These are phyloP conservation scores for Cynodonichthys magdalenae DNA, from an alignment of 2,797 vertebrate species.

Conservation along the genomic window DNA sequence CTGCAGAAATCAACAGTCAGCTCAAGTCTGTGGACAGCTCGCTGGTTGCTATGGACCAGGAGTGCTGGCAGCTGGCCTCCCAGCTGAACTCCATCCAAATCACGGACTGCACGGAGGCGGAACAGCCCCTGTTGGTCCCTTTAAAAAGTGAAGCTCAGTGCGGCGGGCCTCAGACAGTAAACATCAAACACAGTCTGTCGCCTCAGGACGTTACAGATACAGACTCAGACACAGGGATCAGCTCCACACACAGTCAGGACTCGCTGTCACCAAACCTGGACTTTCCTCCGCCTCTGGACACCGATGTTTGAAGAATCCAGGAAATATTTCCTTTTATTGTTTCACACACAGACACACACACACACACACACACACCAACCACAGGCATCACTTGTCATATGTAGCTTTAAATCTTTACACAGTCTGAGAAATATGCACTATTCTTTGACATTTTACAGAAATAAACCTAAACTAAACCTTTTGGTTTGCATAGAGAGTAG, in stretches of 20 bases:
- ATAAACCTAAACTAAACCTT: neutral
- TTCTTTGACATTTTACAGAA: neutral
- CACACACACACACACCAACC: neutral
- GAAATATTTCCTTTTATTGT: conserved; percentile 6
- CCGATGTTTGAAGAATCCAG: conserved; percentile 70
- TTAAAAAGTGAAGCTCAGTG: conserved; percentile 68
- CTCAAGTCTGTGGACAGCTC: conserved; percentile 82
- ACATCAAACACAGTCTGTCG: conserved; percentile 78
- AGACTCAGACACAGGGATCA: conserved; percentile 98
- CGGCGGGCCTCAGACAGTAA: conserved; percentile 50
- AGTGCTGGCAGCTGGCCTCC: conserved; percentile 88
- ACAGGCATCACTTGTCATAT: conserved; percentile 11
- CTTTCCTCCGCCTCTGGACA: conserved; percentile 74
- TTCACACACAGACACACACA: neutral
- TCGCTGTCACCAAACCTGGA: conserved; percentile 88
- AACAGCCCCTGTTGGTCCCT: conserved; percentile 32
- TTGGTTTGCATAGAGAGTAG: neutral
- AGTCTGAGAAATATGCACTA: neutral
- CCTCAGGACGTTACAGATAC: conserved; percentile 88
- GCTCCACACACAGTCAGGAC: conserved; percentile 97
- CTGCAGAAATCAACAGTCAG: conserved; percentile 86
- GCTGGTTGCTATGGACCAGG: conserved; percentile 86
- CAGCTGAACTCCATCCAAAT: conserved; percentile 84
- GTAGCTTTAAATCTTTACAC: neutral
- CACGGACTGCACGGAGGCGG: conserved; percentile 66